These are phyloP conservation scores for Trematomus bernacchii DNA, from an alignment of 2,797 vertebrate genomes.

Conservation along the genomic window DNA sequence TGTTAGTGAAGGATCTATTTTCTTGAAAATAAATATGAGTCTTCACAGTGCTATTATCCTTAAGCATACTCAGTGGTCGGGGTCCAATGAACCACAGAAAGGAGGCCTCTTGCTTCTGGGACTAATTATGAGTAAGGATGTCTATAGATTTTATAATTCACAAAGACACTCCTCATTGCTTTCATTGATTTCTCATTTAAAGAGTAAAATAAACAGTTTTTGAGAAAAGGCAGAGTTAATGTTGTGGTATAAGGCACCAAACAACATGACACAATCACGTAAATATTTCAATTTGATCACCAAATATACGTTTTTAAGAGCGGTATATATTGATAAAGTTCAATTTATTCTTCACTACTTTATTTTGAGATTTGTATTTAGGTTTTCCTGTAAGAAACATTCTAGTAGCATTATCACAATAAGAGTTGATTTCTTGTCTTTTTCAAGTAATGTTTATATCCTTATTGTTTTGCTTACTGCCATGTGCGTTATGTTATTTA, in stretches of 20 bases:
- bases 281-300: neutral
- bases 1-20: neutral
- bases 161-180: constrained; percentile 6
- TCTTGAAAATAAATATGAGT: neutral
- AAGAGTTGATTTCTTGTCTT: neutral
- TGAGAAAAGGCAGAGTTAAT: neutral
- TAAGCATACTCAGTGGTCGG: neutral
- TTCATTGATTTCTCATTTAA: constrained; percentile 26
- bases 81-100: neutral
- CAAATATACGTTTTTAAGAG: neutral
- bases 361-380: neutral
- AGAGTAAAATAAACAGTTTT: neutral
- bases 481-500: neutral
- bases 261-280: neutral
- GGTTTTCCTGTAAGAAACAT: neutral
- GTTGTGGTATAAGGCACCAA: neutral
- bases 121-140: neutral
- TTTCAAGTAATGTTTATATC: neutral
- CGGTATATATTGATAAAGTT: neutral
- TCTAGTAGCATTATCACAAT: neutral
- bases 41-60: neutral
- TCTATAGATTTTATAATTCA: constrained; percentile 15
- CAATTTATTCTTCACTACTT: neutral
- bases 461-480: neutral
- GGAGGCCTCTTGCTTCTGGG: neutral